Evolutionary conservation across 1,140 invertebrate species (phyloP).

Genomic region (Tetramorium simillimum): DNA sequence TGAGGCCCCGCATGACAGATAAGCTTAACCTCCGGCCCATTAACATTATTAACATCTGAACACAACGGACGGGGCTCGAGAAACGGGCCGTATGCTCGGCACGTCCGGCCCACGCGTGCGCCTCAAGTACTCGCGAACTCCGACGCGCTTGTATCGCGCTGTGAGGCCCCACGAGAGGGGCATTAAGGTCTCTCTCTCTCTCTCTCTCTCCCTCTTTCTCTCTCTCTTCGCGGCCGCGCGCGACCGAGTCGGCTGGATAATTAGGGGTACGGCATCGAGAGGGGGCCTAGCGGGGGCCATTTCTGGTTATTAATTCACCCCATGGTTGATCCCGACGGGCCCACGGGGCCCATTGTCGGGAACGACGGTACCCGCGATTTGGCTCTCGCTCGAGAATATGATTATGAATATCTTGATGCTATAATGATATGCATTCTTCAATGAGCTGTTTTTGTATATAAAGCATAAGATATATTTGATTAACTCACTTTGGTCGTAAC

Average conservation of each 20-base stretch:
- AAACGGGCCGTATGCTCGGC: constrained; percentile 56
- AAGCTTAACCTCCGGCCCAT: constrained; percentile 81
- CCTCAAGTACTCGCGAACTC: constrained; percentile 64
- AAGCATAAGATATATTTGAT: not conserved
- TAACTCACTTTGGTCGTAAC: not conserved
- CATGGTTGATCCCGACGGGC: constrained; percentile 56
- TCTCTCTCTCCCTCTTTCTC: constrained; percentile 31
- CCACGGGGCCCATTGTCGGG: constrained; percentile 61
- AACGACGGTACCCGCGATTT: constrained; percentile 54
- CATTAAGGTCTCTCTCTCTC: constrained; percentile 63
- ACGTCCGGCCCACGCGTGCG: constrained; percentile 68
- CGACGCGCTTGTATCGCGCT: constrained; percentile 63
- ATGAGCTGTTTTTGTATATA: constrained; percentile 8
- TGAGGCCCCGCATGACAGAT: constrained; percentile 80
- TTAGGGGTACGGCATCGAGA: constrained; percentile 71
- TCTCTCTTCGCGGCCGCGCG: constrained; percentile 53
- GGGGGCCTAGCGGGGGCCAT: constrained; percentile 62
- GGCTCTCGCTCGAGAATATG: constrained; percentile 57
- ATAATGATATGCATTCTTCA: constrained; percentile 52
- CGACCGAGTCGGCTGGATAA: constrained; percentile 67
- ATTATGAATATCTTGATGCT: constrained; percentile 65
- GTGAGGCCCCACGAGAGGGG: constrained; percentile 69
- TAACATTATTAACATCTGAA: constrained; percentile 81
- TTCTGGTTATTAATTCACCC: constrained; percentile 75
- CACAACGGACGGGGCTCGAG: constrained; percentile 62